Evolutionary conservation across 1,140 invertebrate genomes (phyloP), one percentile per base, ranked within the genome.

Genomic region (Sinonovacula constricta): DNA sequence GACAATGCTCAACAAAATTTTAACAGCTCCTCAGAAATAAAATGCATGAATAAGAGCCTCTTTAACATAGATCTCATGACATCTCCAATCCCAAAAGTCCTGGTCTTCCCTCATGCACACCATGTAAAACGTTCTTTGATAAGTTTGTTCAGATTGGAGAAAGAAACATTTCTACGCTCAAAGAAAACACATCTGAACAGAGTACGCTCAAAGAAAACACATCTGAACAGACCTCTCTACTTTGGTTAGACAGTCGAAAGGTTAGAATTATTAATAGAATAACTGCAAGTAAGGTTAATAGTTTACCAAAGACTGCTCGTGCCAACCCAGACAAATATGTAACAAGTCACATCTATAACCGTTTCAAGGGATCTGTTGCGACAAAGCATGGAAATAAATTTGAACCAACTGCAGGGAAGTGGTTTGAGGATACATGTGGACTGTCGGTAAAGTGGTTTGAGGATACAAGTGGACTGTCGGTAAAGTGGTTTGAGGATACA

Each of bases 391-490:
- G 68, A 22, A 2, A 60, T 24, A 59, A 28, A 39, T 39, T 3
- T 71, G 68, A 71, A 60, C 68, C 68, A 18, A 39, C 45, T 34
- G 68, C 68, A 4, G 18, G 66, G n/a, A 34, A 70, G 22, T 70
- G 68, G 68, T 70, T 70, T 59, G 68, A 70, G 28, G 24, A 60
- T 26, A 39, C 2, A 14, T 39, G 22, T 45, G 54, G 68, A 36
- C 7, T 39, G 34, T 18, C 54, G n/a, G 56, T 71, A 1, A 34
- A 45, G 22, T 70, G 68, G 68, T 70, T 70, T 59, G 68, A 70
- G 28, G 24, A 60, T 26, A 39, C 2, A 14, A 59, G 22, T 45
- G 54, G 68, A 36, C 7, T 39, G 34, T 18, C 54, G n/a, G 56
- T 71, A 1, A 34, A 45, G 18, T 0, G 15, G 30, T 34, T 4